Conservation (phyloP, 2,797 vertebrate species). For the Argyrosomus regius region DNA sequence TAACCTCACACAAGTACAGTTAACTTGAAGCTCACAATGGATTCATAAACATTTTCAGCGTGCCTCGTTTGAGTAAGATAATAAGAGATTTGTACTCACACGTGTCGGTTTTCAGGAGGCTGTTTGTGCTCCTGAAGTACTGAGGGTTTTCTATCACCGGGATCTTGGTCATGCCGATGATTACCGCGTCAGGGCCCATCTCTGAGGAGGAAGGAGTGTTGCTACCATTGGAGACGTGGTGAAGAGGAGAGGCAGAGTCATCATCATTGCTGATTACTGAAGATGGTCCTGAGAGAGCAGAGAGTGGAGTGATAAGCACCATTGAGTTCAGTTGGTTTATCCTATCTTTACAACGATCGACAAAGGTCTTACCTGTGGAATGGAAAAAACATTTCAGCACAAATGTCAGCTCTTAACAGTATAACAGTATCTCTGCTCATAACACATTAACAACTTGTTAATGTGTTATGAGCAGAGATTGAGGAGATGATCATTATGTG, state of each 20-base stretch:
- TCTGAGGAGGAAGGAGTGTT: slow-evolving; percentile 98
- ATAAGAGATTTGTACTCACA: slow-evolving; percentile 85
- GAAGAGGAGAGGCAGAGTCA: slow-evolving; percentile 97
- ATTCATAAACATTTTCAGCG: neutral
- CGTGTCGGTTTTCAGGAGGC: slow-evolving; percentile 95
- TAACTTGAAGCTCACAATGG: slow-evolving; percentile 17
- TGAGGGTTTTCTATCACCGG: slow-evolving; percentile 99
- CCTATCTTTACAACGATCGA: neutral
- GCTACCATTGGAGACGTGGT: slow-evolving; percentile 98
- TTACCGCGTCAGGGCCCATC: slow-evolving; percentile 94
- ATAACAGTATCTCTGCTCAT: no score
- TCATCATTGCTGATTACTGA: slow-evolving; percentile 99
- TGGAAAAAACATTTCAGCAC: neutral
- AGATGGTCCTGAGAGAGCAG: slow-evolving; percentile 88
- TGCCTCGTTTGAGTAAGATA: neutral
- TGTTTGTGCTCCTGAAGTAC: slow-evolving; percentile 97
- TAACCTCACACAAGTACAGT: slow-evolving; percentile 23
- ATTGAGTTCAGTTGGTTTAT: slow-evolving; percentile 25
- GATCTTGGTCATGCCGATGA: slow-evolving; percentile 99
- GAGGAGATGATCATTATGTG: slow-evolving; percentile 27
- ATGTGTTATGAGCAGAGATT: slow-evolving; percentile 59
- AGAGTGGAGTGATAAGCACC: neutral
- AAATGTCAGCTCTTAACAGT: neutral
- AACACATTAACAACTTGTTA: no score
- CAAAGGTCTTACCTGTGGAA: neutral